These are phyloP conservation scores for Zaprionus tsacasi DNA, from an alignment of 1,140 invertebrate genomes.

Conservation along the genomic window DNA sequence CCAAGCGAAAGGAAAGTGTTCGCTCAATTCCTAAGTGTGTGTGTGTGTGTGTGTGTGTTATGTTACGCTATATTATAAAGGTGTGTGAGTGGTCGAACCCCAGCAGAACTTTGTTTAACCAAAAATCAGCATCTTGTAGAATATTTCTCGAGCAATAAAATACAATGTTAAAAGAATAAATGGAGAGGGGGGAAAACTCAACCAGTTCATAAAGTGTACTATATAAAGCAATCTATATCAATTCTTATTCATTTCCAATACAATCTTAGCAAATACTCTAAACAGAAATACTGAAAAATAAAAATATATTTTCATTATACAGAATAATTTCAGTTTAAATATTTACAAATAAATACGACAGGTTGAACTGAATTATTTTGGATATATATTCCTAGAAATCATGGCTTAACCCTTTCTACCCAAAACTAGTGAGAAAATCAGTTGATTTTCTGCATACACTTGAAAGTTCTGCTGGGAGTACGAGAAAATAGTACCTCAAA, in stretches of 20 bases:
- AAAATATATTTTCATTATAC: no score
- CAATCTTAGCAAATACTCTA: no score
- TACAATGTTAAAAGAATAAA: neutral
- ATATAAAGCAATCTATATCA: no score
- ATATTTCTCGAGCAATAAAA: neutral
- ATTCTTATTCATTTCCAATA: no score
- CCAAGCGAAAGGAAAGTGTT: slow-evolving; percentile 45
- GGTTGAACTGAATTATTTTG: no score
- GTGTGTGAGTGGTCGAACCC: slow-evolving; percentile 13
- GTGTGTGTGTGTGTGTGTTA: slow-evolving; percentile 10
- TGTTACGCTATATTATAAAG: slow-evolving; percentile 30
- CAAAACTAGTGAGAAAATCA: slow-evolving; percentile 7
- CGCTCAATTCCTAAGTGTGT: slow-evolving; percentile 20
- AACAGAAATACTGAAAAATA: no score
- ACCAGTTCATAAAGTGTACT: neutral
- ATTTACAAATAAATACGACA: no score
- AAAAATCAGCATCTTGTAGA: slow-evolving; percentile 8
- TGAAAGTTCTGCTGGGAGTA: slow-evolving; percentile 26
- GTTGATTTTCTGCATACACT: slow-evolving; percentile 3
- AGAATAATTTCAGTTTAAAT: no score
- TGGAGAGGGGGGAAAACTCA: neutral
- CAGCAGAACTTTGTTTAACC: slow-evolving; percentile 34
- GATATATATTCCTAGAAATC: neutral
- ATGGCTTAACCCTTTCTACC: neutral
- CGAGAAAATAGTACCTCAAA: neutral